These are phyloP conservation scores for Melanaphis sacchari DNA, from an alignment of 1,140 invertebrate species.

Conservation along the genomic window DNA sequence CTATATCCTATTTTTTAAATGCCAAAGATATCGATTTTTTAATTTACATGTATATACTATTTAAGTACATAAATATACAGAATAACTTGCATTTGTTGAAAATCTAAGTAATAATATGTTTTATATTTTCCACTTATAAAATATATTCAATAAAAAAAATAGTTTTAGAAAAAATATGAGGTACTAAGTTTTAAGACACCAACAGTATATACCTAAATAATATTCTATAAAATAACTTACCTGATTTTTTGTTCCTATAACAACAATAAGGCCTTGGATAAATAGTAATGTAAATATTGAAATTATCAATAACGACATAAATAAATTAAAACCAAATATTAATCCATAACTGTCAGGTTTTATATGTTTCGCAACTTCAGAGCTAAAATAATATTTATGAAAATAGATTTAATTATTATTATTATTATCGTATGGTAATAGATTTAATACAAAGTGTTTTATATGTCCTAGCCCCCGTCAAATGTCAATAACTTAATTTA, in stretches of 20 bases:
- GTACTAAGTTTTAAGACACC: no score
- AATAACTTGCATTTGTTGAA: no score
- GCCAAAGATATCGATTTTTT: no score
- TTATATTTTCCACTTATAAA: no score
- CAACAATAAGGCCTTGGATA: constrained; percentile 48
- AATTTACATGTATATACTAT: no score
- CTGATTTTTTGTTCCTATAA: constrained; percentile 47
- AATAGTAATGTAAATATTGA: constrained; percentile 79
- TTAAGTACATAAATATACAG: no score
- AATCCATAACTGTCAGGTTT: constrained; percentile 84
- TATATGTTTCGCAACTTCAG: constrained; percentile 82
- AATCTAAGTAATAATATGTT: no score
- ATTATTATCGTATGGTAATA: no score
- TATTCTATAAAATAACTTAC: neutral
- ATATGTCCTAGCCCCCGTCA: neutral
- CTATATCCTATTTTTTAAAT: no score
- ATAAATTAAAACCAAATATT: constrained; percentile 90
- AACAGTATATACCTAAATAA: neutral
- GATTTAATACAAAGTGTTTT: neutral
- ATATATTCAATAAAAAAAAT: no score
- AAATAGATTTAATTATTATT: no score
- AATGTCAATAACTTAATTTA: neutral
- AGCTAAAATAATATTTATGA: constrained; percentile 68
- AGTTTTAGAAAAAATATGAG: no score
- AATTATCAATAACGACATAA: constrained; percentile 80